phyloP scores from a whole-genome alignment of 2,113 vertebrate species.

The Pagrus major region DNA sequence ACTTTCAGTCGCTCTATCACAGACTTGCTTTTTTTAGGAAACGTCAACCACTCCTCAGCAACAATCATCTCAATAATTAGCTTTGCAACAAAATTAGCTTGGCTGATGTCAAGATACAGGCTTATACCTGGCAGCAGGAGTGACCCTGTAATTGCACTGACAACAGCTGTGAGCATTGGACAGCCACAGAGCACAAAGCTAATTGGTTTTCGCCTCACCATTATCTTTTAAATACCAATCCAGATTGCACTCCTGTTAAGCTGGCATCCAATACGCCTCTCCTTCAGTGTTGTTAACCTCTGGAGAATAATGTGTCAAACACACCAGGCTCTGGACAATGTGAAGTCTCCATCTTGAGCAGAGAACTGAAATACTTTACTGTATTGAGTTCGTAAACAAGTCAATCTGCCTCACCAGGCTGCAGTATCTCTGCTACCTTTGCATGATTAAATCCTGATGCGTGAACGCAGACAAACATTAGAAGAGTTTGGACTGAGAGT shows the following conservation, averaged over 20 bases:
- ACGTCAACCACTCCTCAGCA: not conserved
- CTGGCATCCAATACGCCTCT: slow-evolving; percentile 59
- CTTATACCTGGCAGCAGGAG: slow-evolving; percentile 40
- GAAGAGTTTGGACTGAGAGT: not conserved
- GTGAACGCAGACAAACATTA: not conserved
- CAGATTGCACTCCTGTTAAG: slow-evolving; percentile 70
- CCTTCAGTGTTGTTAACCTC: slow-evolving; percentile 72
- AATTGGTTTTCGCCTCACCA: slow-evolving; percentile 75
- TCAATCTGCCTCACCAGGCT: not conserved
- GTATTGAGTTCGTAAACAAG: slow-evolving; percentile 37
- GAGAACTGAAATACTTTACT: slow-evolving; percentile 37
- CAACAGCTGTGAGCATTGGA: slow-evolving; percentile 59
- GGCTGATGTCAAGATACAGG: slow-evolving; percentile 34
- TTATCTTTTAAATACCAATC: slow-evolving; percentile 81
- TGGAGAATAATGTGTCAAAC: slow-evolving; percentile 70
- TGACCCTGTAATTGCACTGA: slow-evolving; percentile 68
- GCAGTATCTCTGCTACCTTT: not conserved
- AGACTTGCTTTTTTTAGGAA: not conserved
- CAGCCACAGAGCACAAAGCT: slow-evolving; percentile 70
- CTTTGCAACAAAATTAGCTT: slow-evolving; percentile 42
- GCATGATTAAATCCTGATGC: not conserved
- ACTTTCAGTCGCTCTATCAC: too few relatives aligned
- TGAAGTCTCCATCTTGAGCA: slow-evolving; percentile 47
- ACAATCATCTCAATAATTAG: slow-evolving; percentile 50
- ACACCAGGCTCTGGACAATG: slow-evolving; percentile 13